phyloP scores from a whole-genome alignment of 2,888 invertebrate genomes.

The Koerneria pararmatus region DNA sequence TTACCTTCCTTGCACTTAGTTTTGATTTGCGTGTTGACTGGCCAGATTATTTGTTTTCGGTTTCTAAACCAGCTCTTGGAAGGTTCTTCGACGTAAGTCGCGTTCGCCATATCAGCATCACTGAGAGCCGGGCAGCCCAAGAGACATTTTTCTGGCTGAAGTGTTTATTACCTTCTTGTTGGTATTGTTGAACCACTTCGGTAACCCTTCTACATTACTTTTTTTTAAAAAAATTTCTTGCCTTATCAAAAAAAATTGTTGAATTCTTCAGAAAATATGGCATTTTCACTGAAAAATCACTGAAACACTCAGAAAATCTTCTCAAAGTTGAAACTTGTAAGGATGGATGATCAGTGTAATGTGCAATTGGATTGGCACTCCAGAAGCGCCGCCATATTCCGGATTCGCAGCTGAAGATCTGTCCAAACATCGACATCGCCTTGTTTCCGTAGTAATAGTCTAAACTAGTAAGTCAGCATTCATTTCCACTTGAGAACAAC shows the following conservation, averaged over 20 bases:
- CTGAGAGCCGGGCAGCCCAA: slow-evolving; percentile 13
- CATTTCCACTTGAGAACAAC: no score
- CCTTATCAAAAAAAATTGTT: no score
- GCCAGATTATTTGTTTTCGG: slow-evolving; percentile 6
- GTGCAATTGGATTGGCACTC: not conserved
- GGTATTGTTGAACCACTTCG: no score
- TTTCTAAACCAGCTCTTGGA: not conserved
- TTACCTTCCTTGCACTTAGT: slow-evolving; percentile 18
- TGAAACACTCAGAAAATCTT: no score
- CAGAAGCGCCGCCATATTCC: slow-evolving; percentile 3
- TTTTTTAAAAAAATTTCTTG: no score
- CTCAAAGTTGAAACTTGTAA: no score
- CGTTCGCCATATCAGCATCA: slow-evolving; percentile 21
- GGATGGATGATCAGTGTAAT: no score
- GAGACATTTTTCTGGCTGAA: slow-evolving; percentile 10
- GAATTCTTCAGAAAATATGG: no score
- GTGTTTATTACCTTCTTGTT: no score
- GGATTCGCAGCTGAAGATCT: not conserved
- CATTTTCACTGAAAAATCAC: no score
- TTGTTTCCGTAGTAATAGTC: not conserved
- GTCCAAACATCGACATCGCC: not conserved
- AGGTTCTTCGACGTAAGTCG: slow-evolving; percentile 4
- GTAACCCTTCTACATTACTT: no score
- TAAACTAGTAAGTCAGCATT: no score
- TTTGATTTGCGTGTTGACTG: not conserved